Base-by-base conservation (phyloP, 1,140 invertebrate species). In the Heliconius nattereri region DNA sequence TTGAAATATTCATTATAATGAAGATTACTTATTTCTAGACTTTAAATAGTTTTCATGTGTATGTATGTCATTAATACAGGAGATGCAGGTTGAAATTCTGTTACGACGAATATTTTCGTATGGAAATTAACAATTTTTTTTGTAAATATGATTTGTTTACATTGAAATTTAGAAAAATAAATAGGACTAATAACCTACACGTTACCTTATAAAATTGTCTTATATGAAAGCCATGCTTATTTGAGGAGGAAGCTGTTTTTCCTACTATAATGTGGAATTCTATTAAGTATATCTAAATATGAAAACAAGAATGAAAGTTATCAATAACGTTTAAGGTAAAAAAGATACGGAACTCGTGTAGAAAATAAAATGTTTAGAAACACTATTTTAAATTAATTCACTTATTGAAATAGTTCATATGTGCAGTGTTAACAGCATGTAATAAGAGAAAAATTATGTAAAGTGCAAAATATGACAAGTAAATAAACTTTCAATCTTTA, bases 291-390 rank as follows among this genome's bases (percentile, higher is more conserved):
- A 57, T 9, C 54, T 23, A n/a, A 57, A 57, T 57, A 57, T 57
- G n/a, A 57, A 7, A 57, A 57, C 20, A 57, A 57, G 8, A 23
- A 57, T 57, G 8, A 57, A 57, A 57, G n/a, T 23, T 57, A 57
- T n/a, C n/a, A n/a, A n/a, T n/a, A 57, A 57, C 54, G 54, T n/a
- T 57, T n/a, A 66, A 16, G 23, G 57, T 23, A 66, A 66, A 66
- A 29, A 66, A 66, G 57, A 29, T 26, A 66, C 11, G 57, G 13
- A 16, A 66, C 23, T 26, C 60, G 60, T 6, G 54, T 66, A 66
- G 60, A 66, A 66, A 66, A 66, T 29, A 60, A 60, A 26, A 26
- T 60, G 8, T n/a, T n/a, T 57, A 11, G n/a, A 52, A 45, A 45
- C 13, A 16, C n/a, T 1, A 7, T 54, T 54, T 19, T 54, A n/a